These are phyloP conservation scores for Cinclus cinclus DNA, from an alignment of 2,113 vertebrate genomes.

Conservation along the genomic window DNA sequence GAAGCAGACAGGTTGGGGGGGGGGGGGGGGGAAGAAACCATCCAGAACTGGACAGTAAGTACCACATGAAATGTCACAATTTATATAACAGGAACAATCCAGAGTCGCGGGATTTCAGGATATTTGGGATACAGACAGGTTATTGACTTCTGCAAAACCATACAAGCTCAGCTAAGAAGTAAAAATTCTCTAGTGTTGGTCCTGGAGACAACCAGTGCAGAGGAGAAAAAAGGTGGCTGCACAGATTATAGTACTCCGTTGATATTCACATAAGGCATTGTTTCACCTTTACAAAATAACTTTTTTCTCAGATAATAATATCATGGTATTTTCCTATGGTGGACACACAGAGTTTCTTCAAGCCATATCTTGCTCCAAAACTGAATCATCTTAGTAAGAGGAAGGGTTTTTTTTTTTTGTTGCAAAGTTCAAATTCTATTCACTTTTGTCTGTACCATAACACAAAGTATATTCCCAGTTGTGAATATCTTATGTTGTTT, in stretches of 20 bases:
- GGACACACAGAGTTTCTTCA: neutral
- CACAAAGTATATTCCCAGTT: neutral
- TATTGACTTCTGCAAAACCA: neutral
- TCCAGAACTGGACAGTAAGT: neutral
- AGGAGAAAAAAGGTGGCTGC: neutral
- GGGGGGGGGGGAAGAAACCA: neutral
- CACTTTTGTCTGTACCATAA: neutral
- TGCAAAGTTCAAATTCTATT: neutral
- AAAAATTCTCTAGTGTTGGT: neutral
- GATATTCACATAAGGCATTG: neutral
- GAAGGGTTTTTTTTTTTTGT: neutral
- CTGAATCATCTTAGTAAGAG: neutral
- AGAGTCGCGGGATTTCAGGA: neutral
- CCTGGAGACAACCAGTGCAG: neutral
- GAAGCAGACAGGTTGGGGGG: neutral
- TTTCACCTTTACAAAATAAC: neutral
- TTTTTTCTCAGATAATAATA: neutral
- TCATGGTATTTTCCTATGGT: neutral
- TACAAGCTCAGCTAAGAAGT: neutral
- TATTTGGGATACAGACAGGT: neutral
- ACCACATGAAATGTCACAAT: neutral
- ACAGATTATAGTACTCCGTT: neutral
- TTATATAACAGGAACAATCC: neutral
- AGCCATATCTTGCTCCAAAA: neutral
- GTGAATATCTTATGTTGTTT: neutral